Evolutionary conservation across 2,113 vertebrate species (phyloP).

Genomic region (Pycnonotus jocosus): DNA sequence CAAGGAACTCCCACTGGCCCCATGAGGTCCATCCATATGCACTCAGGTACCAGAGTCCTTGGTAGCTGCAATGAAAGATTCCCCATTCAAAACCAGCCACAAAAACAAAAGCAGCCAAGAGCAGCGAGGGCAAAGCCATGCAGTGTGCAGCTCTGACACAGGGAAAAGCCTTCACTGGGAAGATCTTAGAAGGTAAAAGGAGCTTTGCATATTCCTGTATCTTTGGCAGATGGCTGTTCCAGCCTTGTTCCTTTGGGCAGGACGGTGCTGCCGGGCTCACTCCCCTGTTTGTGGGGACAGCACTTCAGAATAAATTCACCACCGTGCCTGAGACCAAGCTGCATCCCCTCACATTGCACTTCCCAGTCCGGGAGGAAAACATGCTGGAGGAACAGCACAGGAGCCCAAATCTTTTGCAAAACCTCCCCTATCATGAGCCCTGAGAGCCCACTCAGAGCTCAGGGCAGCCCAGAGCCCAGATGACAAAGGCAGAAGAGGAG

Average conservation of each 20-base stretch:
- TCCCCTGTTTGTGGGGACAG: not conserved
- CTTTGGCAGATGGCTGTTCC: conserved; percentile 74
- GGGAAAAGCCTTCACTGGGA: not conserved
- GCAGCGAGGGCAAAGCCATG: not conserved
- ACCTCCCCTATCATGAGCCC: not conserved
- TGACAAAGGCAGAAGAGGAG: not conserved
- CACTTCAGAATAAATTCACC: not conserved
- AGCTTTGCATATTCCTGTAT: conserved; percentile 66
- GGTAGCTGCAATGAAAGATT: not conserved
- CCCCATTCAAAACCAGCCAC: not conserved
- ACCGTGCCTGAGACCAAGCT: not conserved
- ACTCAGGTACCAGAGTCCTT: not conserved
- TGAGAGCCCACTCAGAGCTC: not conserved
- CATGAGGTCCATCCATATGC: not conserved
- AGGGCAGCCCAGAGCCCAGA: not conserved
- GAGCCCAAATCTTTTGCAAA: not conserved
- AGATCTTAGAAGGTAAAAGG: not conserved
- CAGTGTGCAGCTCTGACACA: not conserved
- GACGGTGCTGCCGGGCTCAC: not conserved
- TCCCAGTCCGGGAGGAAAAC: not conserved
- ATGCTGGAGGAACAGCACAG: not conserved
- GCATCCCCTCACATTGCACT: not conserved
- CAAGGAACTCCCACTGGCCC: not conserved
- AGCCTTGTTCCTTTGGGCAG: not conserved
- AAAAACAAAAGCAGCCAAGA: not conserved